Percentiles rank a stretch among this genome's conserved stretches.
Evolutionary conservation across 2,888 invertebrate genomes (phyloP).

Genomic region (Platynereis dumerilii): DNA sequence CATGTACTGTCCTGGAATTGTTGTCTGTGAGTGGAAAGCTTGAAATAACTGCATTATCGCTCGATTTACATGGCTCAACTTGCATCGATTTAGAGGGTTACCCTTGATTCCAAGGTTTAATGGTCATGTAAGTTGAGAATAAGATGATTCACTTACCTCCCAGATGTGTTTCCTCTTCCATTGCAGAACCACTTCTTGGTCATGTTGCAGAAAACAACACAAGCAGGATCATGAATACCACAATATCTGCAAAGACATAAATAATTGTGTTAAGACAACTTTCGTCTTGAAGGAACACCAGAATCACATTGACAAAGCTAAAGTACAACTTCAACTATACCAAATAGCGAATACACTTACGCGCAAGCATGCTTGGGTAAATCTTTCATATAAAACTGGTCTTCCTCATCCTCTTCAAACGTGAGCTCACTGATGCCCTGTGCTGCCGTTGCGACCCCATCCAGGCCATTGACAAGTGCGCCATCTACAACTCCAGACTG

Average conservation of each 20-base stretch:
- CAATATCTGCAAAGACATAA: conserved; percentile 78
- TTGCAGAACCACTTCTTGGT: conserved; percentile 99
- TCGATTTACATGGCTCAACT: too few species aligned
- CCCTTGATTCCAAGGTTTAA: too few species aligned
- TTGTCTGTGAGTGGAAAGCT: too few species aligned
- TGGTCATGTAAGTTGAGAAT: too few species aligned
- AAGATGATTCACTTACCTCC: conserved; percentile 69
- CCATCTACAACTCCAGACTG: conserved; percentile 73
- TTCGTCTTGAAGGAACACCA: too few species aligned
- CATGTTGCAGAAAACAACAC: conserved; percentile 97
- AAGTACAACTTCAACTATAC: too few species aligned
- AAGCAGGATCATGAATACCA: conserved; percentile 96
- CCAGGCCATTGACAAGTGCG: conserved; percentile 65
- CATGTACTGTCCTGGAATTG: too few species aligned
- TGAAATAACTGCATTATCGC: too few species aligned
- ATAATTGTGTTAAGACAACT: background rate
- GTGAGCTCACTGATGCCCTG: conserved; percentile 74
- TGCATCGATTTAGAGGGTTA: too few species aligned
- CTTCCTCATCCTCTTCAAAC: conserved; percentile 92
- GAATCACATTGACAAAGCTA: too few species aligned
- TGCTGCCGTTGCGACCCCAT: conserved; percentile 69
- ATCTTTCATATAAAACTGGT: conserved; percentile 82
- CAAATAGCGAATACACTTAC: conserved; percentile 52
- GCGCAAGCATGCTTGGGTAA: conserved; percentile 92
- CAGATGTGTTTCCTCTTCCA: conserved; percentile 96